Evolutionary conservation across 1,140 invertebrate genomes (phyloP).

Genomic region (Laupala kohalensis): DNA sequence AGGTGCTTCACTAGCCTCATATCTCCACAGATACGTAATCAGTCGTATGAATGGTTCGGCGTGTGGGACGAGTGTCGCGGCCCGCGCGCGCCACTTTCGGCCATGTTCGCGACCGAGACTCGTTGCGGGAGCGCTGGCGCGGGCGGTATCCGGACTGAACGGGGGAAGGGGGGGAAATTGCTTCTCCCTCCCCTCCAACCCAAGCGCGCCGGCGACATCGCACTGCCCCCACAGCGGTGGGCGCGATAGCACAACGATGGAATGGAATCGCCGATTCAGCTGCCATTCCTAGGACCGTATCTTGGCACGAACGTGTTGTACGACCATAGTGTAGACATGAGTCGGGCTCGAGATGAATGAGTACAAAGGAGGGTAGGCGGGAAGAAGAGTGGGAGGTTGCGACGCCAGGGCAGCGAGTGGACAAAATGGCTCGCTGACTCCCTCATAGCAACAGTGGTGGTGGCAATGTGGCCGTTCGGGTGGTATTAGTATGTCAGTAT

Average conservation of each 20-base stretch:
- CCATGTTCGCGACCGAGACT: background rate
- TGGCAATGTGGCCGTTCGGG: background rate
- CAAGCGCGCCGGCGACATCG: too few species aligned
- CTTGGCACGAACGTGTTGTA: background rate
- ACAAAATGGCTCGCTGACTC: background rate
- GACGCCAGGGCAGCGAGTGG: background rate
- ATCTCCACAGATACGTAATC: too few species aligned
- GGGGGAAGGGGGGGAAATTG: background rate
- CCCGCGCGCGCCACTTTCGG: background rate
- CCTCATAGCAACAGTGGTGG: background rate
- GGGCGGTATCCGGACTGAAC: background rate
- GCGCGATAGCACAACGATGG: background rate
- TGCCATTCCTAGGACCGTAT: background rate
- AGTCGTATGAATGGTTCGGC: too few species aligned
- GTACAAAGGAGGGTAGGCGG: background rate
- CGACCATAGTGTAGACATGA: background rate
- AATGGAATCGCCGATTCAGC: background rate
- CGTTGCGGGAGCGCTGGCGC: too few species aligned
- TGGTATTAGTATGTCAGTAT: background rate
- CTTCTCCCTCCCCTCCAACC: too few species aligned
- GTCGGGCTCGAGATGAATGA: background rate
- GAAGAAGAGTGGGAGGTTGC: background rate
- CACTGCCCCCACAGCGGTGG: too few species aligned
- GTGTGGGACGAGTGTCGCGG: too few species aligned
- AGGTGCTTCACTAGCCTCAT: too few species aligned